phyloP scores from a whole-genome alignment of 2,113 vertebrate species.

The Bucco capensis region DNA sequence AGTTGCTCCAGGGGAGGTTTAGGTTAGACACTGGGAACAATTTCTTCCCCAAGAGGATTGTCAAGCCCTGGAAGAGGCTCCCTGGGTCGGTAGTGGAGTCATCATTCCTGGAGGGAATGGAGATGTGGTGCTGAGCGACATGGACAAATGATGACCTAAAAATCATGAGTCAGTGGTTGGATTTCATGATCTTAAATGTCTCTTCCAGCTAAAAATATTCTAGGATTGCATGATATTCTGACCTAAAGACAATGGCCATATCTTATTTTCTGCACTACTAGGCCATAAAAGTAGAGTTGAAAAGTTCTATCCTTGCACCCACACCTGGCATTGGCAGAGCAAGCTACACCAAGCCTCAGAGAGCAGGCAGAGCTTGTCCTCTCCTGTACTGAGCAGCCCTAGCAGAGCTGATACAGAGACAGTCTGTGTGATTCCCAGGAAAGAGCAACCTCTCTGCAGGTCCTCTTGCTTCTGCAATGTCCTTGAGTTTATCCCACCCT shows the following conservation, averaged over 20 bases:
- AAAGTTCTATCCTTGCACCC: not conserved
- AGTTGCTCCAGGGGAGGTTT: too few species aligned
- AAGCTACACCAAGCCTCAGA: not conserved
- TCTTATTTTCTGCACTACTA: not conserved
- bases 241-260: not conserved
- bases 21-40: too few species aligned
- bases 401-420: not conserved
- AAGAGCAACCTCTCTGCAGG: not conserved
- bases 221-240: too few species aligned
- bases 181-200: too few species aligned
- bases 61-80: too few species aligned
- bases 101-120: too few species aligned
- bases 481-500: not conserved
- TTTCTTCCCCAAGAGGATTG: too few species aligned
- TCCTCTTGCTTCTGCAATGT: not conserved
- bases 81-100: too few species aligned
- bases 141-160: too few species aligned
- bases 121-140: too few species aligned
- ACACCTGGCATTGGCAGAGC: fast-evolving
- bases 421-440: not conserved
- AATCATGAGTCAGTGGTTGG: too few species aligned
- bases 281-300: not conserved
- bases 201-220: too few species aligned
- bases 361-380: not conserved
- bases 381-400: not conserved